Base-by-base conservation (phyloP, 2,888 invertebrate genomes). In the Mantis religiosa region DNA sequence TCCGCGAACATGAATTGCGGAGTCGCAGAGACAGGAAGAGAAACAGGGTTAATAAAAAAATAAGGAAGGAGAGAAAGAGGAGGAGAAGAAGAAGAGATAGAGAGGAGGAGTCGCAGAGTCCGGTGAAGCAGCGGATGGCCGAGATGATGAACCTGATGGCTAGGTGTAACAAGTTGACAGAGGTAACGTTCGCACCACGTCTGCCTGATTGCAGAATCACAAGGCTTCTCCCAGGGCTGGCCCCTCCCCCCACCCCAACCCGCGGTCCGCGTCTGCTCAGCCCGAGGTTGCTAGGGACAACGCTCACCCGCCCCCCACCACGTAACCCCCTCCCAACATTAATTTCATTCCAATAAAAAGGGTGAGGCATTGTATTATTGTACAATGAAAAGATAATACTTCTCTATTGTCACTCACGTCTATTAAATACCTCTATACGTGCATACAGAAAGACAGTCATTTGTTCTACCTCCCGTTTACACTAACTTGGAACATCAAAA, bases 221-320 rank as follows among this genome's bases (percentile, higher is more conserved):
- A n/a, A 34, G 28, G n/a, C n/a, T 47, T 81, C 47, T n/a, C 82
- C 85, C 85, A 30, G 82, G 81, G 71, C 81, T 47, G 81, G 41
- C 30, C 28, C 86, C 87, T 3, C 54, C 83, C 41, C n/a, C 27
- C 14, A 7, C 54, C 81, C 27, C 81, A 6, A 12, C 82, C 71
- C 86, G 41, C 81, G 54, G 54, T n/a, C 34, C 89, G 89, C 89
- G 89, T 87, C 88, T 88, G 88, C 87, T 87, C 89, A 87, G 87
- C 87, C 89, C 89, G 89, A 84, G 87, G 89, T 89, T 89, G 89
- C 89, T 82, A 89, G 84, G 89, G 89, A 84, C 87, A 87, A 89
- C 89, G 87, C 41, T 82, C 85, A 47, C 87, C 30, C 83, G 28
- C 27, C 3, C 30, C 54, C 84, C 81, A 28, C 28, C 71, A n/a